Conservation (phyloP, 2,797 vertebrate species). For the Acipenser transmontanus region DNA sequence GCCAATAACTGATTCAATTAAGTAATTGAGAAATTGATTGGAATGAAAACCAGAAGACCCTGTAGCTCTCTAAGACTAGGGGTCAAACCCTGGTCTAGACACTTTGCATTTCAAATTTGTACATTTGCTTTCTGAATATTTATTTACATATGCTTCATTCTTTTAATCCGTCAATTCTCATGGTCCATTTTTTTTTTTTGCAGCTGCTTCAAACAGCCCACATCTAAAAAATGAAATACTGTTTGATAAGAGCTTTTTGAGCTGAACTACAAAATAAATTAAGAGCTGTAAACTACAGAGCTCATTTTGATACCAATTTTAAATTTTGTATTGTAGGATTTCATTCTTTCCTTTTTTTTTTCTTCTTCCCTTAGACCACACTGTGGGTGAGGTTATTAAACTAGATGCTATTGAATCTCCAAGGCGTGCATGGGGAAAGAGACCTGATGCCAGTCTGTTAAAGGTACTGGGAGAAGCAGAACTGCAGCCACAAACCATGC, state of each 20-base stretch:
- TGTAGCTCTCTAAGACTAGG: no score
- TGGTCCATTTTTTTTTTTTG: not conserved
- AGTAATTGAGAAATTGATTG: no score
- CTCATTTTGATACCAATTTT: not conserved
- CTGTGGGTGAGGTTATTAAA: slow-evolving; percentile 69
- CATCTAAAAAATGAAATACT: not conserved
- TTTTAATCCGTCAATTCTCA: not conserved
- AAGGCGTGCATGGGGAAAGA: slow-evolving; percentile 73
- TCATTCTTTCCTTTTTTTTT: not conserved
- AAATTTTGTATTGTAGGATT: no score
- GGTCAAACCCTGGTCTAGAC: no score
- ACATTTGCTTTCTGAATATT: not conserved
- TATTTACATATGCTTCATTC: not conserved
- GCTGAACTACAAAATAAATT: not conserved
- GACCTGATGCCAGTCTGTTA: slow-evolving; percentile 70
- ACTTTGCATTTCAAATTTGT: not conserved
- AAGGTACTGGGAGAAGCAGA: slow-evolving; percentile 77
- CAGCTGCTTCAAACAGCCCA: no score
- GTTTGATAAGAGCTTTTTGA: not conserved
- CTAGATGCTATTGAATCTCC: slow-evolving; percentile 59
- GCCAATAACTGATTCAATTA: no score
- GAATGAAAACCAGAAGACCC: no score
- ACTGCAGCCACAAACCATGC: slow-evolving; percentile 74
- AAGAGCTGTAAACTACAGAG: no score
- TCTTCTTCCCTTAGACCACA: slow-evolving; percentile 58